Percentiles rank a stretch among this genome's conserved stretches.
Conservation (phyloP, 1,140 invertebrate genomes). For the Leguminivora glycinivorella region DNA sequence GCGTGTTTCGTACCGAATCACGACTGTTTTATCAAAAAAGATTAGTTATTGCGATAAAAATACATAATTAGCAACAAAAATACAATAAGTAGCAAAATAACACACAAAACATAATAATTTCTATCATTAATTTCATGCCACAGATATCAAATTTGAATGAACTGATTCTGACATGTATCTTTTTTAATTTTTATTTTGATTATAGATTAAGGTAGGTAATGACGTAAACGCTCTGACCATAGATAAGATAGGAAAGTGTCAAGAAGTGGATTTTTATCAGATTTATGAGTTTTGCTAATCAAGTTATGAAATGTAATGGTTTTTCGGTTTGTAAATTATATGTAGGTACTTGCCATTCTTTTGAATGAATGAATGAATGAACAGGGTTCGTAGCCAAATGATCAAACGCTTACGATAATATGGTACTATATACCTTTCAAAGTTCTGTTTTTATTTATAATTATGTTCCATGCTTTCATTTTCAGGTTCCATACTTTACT, state of each 20-base stretch:
- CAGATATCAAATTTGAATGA: neutral
- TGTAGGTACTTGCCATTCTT: no score
- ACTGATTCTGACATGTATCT: neutral
- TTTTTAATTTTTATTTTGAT: conserved; percentile 5
- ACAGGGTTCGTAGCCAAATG: no score
- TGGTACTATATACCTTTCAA: no score
- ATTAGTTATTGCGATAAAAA: neutral
- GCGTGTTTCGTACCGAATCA: neutral
- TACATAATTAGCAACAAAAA: neutral
- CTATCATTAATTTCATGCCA: neutral
- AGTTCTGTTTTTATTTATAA: no score
- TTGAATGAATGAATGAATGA: no score
- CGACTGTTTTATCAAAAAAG: neutral
- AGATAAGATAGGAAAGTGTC: neutral
- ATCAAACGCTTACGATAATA: no score
- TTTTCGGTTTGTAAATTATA: neutral
- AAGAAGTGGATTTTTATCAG: neutral
- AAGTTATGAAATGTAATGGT: neutral
- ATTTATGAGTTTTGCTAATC: conserved; percentile 1
- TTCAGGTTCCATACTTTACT: no score
- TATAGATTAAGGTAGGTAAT: neutral
- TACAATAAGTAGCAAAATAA: neutral
- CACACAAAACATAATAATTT: neutral
- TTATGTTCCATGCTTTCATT: no score
- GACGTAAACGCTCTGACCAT: neutral